Conservation (phyloP, 1,140 invertebrate genomes). For the Bombus confusus region DNA sequence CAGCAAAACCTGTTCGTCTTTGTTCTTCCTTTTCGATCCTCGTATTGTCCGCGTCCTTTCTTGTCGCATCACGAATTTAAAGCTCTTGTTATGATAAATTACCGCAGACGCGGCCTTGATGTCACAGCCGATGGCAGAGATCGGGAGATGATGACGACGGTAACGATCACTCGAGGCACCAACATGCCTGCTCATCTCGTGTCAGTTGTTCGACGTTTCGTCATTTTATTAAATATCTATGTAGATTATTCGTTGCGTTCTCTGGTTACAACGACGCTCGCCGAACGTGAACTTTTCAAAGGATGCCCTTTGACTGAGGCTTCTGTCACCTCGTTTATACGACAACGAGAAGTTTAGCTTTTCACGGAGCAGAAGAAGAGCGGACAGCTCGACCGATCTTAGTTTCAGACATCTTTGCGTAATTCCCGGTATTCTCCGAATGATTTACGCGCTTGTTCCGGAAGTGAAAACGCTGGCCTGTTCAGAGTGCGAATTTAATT, state of each 20-base stretch:
- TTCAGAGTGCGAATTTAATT: neutral
- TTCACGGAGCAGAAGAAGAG: neutral
- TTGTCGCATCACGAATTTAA: constrained; percentile 9
- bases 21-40: neutral
- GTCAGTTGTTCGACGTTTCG: constrained; percentile 4
- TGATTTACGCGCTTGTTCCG: too few species aligned
- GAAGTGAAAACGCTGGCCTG: neutral
- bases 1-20: neutral
- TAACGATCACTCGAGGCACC: constrained; percentile 26
- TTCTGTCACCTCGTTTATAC: neutral
- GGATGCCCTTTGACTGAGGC: neutral
- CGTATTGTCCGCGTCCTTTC: neutral
- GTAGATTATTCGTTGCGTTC: constrained; percentile 14
- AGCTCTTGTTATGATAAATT: constrained; percentile 54
- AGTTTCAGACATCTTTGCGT: neutral
- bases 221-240: constrained; percentile 35
- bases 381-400: too few species aligned
- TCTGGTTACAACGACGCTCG: neutral
- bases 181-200: constrained; percentile 11
- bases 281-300: constrained; percentile 17
- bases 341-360: neutral
- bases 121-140: constrained; percentile 56
- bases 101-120: constrained; percentile 54
- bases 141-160: constrained; percentile 30
- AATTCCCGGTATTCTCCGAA: neutral